These are phyloP conservation scores for Hydrochoerus hydrochaeris DNA, from an alignment of 2,113 vertebrate genomes.

Conservation along the genomic window DNA sequence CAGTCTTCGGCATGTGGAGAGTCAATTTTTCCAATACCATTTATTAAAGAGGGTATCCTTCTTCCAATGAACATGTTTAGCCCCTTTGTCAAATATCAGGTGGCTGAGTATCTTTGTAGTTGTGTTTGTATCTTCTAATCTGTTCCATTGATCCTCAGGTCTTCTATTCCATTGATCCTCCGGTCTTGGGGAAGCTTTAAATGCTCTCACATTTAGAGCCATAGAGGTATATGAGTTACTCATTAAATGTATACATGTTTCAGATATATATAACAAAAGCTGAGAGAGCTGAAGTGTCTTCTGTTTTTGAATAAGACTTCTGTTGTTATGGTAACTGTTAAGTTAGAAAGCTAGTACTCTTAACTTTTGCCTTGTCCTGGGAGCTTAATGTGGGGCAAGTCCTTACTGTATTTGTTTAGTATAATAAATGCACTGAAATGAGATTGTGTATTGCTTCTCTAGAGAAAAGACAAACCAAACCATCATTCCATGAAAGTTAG, in stretches of 20 bases:
- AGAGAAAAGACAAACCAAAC: background rate
- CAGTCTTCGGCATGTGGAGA: too few species aligned
- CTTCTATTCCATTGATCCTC: too few species aligned
- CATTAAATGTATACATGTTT: constrained; percentile 41
- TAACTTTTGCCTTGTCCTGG: constrained; percentile 60
- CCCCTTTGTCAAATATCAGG: too few species aligned
- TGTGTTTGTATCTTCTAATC: too few species aligned
- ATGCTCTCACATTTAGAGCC: constrained; percentile 36
- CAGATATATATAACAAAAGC: constrained; percentile 27
- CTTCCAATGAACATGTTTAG: too few species aligned
- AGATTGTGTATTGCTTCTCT: constrained; percentile 32
- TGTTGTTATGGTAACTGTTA: constrained; percentile 68
- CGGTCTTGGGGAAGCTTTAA: constrained; percentile 37
- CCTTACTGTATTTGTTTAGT: constrained; percentile 46
- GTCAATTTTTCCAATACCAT: too few species aligned
- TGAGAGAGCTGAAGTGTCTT: constrained; percentile 47
- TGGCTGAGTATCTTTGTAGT: too few species aligned
- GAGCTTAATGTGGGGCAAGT: constrained; percentile 34
- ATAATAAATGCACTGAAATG: background rate
- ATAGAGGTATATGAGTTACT: background rate
- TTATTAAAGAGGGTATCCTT: too few species aligned
- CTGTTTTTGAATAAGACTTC: constrained; percentile 45
- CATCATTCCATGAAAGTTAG: background rate
- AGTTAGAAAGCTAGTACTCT: constrained; percentile 57
- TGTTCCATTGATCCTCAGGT: too few species aligned